Conservation (phyloP, 2,113 vertebrate genomes). For the Brachyhypopomus occidentalis region DNA sequence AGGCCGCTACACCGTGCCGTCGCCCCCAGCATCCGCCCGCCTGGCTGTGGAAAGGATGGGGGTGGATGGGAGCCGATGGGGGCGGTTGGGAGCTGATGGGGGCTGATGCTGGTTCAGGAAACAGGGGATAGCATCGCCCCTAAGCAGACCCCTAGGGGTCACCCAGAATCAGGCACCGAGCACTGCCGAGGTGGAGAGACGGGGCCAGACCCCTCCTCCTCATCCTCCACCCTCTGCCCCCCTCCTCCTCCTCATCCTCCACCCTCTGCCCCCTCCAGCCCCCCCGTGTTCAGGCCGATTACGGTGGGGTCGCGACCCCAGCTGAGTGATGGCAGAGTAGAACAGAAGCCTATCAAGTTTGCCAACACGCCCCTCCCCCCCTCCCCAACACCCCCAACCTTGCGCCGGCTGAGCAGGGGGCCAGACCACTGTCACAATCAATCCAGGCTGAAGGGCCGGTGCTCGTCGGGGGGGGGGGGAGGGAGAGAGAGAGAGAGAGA, state of each 20-base stretch:
- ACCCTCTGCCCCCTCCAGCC: neutral
- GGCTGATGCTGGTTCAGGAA: neutral
- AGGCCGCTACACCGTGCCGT: slow-evolving; percentile 48
- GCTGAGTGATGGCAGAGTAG: slow-evolving; percentile 69
- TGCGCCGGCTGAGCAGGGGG: slow-evolving; percentile 33
- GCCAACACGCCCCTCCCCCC: slow-evolving; percentile 37
- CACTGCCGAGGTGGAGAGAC: slow-evolving; percentile 37
- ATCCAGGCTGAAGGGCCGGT: slow-evolving; percentile 61
- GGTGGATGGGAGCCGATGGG: neutral
- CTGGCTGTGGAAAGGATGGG: slow-evolving; percentile 11
- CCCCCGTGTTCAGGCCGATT: slow-evolving; percentile 61
- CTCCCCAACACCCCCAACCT: slow-evolving; percentile 20
- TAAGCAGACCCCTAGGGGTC: slow-evolving; percentile 40
- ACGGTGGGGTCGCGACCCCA: slow-evolving; percentile 71
- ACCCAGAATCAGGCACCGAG: slow-evolving; percentile 35
- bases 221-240: slow-evolving; percentile 15
- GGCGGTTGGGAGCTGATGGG: neutral
- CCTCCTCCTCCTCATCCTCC: neutral
- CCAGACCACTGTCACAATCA: slow-evolving; percentile 66
- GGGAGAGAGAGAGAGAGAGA: neutral
- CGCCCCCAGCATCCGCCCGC: slow-evolving; percentile 38
- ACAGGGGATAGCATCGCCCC: slow-evolving; percentile 39
- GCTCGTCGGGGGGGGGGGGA: no score
- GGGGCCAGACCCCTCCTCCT: neutral
- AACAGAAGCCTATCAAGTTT: slow-evolving; percentile 67